phyloP scores from a whole-genome alignment of 2,797 vertebrate species.

The Ctenochaetus hawaiiensis region DNA sequence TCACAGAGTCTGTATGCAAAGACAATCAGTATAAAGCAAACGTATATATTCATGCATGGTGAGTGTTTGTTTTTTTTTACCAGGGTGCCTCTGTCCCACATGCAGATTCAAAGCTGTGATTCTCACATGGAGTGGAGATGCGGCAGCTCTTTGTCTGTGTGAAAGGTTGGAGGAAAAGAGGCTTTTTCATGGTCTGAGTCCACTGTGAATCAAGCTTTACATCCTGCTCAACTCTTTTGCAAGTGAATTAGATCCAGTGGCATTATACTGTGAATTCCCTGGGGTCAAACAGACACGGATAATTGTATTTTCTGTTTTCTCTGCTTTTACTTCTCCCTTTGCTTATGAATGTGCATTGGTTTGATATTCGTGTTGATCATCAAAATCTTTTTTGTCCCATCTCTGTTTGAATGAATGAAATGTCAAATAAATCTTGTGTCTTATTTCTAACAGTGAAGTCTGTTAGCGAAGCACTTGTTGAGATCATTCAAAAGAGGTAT shows the following conservation, averaged over 20 bases:
- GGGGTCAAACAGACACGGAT: constrained; percentile 64
- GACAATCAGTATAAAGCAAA: constrained; percentile 61
- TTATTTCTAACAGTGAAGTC: constrained; percentile 10
- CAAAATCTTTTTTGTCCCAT: constrained; percentile 2
- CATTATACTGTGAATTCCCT: constrained; percentile 58
- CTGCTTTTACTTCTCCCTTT: constrained; percentile 41
- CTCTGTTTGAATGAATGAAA: not conserved
- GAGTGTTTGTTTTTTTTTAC: constrained; percentile 74
- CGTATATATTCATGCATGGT: constrained; percentile 71
- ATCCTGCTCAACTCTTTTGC: constrained; percentile 73
- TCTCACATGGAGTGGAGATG: constrained; percentile 66
- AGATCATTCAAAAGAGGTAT: constrained; percentile 4
- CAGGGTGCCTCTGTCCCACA: constrained; percentile 62
- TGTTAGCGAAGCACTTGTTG: not conserved
- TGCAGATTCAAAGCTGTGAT: constrained; percentile 62
- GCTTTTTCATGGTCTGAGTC: constrained; percentile 78
- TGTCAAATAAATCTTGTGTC: constrained; percentile 10
- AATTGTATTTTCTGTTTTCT: constrained; percentile 67
- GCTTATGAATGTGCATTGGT: constrained; percentile 6
- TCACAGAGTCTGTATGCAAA: constrained; percentile 49
- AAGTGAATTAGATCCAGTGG: constrained; percentile 73
- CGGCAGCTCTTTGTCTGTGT: constrained; percentile 75
- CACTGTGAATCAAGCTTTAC: constrained; percentile 71
- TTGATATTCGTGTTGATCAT: constrained; percentile 40
- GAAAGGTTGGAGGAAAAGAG: constrained; percentile 71